phyloP scores from a whole-genome alignment of 2,888 invertebrate genomes.

The Drosophila hamatofila region DNA sequence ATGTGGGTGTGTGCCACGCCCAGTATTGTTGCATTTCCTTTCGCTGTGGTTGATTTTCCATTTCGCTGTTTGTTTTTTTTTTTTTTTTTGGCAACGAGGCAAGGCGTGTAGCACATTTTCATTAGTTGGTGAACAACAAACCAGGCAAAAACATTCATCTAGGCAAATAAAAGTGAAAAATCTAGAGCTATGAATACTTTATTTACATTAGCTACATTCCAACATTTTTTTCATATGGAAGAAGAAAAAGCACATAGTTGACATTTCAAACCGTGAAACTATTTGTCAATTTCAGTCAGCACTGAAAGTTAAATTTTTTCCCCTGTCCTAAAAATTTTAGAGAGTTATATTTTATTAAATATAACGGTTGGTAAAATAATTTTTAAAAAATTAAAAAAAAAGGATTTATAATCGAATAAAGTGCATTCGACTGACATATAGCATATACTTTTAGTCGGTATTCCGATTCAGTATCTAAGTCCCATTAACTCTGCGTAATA shows the following conservation, averaged over 20 bases:
- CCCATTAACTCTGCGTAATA: too few relatives aligned
- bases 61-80: background rate
- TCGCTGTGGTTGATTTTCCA: constrained; percentile 32
- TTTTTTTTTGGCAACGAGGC: constrained; percentile 13
- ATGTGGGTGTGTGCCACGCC: background rate
- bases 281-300: background rate
- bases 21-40: constrained; percentile 35
- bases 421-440: background rate
- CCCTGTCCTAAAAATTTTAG: background rate
- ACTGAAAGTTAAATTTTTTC: background rate
- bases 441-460: background rate
- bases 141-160: constrained; percentile 9
- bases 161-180: background rate
- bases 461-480: too few relatives aligned
- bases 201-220: constrained; percentile 16
- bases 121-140: constrained; percentile 52
- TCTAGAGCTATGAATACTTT: constrained; percentile 15
- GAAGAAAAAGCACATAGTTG: background rate
- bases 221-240: background rate
- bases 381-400: background rate
- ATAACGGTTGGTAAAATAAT: background rate
- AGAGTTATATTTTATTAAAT: background rate
- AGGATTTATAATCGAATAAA: background rate
- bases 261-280: constrained; percentile 2
- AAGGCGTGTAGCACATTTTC: constrained; percentile 37